These are phyloP conservation scores for Odocoileus hemionus DNA, from an alignment of 2,113 vertebrate genomes.

Conservation along the genomic window DNA sequence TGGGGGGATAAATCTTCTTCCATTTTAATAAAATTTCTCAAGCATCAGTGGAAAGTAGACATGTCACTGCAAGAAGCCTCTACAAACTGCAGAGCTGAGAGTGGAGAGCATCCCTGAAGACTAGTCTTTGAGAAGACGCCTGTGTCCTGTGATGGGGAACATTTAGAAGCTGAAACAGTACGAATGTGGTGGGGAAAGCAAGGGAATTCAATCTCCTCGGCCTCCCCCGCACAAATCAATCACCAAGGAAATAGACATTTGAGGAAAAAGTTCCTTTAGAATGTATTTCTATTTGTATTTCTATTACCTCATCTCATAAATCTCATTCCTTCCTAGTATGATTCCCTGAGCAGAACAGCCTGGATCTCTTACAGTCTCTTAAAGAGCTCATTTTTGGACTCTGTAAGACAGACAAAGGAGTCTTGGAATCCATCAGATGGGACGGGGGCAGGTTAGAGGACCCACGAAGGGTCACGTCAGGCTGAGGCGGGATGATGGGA, in stretches of 20 bases:
- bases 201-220: background rate
- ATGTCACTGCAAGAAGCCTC: background rate
- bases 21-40: slow-evolving; percentile 15
- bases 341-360: slow-evolving; percentile 5
- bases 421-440: background rate
- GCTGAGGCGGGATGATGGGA: background rate
- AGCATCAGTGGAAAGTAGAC: background rate
- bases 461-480: background rate
- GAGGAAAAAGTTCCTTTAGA: slow-evolving; percentile 36
- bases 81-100: background rate
- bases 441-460: background rate
- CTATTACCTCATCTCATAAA: slow-evolving; percentile 55
- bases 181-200: background rate
- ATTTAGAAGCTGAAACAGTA: background rate
- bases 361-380: background rate
- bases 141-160: background rate
- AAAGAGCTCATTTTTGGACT: slow-evolving; percentile 6
- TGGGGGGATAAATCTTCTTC: slow-evolving; percentile 31
- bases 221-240: slow-evolving; percentile 48
- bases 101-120: background rate
- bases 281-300: slow-evolving; percentile 51
- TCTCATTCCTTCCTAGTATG: background rate
- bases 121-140: background rate
- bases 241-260: slow-evolving; percentile 35
- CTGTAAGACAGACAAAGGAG: background rate